Conservation (phyloP, 2,113 vertebrate species). For the Nannospalax galili region DNA sequence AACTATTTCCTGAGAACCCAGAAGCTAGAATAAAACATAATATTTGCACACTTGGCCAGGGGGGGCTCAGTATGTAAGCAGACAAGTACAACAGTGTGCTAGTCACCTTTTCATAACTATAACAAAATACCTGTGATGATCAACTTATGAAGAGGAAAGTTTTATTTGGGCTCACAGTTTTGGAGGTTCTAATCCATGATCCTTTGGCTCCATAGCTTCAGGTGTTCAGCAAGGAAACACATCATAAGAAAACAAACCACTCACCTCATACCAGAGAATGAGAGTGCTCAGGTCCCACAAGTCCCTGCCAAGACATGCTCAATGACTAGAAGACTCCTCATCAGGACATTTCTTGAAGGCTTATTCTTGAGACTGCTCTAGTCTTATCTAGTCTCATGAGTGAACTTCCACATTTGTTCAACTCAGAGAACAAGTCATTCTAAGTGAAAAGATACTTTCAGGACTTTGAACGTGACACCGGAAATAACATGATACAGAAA, state of each 20-base stretch:
- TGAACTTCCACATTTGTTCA: too few relatives aligned
- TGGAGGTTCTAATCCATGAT: background rate
- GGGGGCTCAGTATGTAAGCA: background rate
- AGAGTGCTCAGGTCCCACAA: background rate
- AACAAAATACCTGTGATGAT: background rate
- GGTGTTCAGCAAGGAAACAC: background rate
- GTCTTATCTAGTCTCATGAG: too few relatives aligned
- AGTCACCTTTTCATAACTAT: background rate
- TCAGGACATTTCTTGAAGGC: too few relatives aligned
- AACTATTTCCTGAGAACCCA: background rate
- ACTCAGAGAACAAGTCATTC: too few relatives aligned
- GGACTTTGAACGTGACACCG: too few relatives aligned
- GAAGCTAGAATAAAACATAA: background rate
- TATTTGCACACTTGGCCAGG: background rate
- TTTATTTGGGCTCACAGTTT: background rate
- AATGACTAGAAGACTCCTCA: too few relatives aligned
- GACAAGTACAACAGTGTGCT: background rate
- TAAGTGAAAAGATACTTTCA: too few relatives aligned
- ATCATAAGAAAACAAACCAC: background rate
- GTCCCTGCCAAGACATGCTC: background rate
- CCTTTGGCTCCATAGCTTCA: background rate
- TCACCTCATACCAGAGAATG: background rate
- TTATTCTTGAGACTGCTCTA: too few relatives aligned
- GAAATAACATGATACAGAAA: too few relatives aligned
- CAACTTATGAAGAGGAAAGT: background rate